Conservation (phyloP, 2,797 vertebrate species). For the Macrochelys suwanniensis region DNA sequence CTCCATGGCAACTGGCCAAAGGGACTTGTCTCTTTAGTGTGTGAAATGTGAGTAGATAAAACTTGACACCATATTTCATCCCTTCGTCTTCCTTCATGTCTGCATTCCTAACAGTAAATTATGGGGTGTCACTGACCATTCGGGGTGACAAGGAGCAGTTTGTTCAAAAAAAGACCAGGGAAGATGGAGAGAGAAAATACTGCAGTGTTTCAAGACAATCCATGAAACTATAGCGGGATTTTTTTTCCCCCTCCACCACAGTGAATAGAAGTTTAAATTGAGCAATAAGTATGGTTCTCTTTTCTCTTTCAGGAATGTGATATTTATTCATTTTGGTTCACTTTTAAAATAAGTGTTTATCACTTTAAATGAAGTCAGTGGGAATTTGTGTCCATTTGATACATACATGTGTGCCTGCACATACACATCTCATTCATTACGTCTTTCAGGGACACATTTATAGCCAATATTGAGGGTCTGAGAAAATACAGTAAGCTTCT, state of each 20-base stretch:
- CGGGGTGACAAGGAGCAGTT: constrained; percentile 62
- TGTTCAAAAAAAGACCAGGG: constrained; percentile 58
- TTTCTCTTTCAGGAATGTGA: constrained; percentile 41
- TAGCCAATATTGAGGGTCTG: neutral
- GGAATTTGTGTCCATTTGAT: neutral
- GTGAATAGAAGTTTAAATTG: constrained; percentile 62
- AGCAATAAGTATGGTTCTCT: constrained; percentile 60
- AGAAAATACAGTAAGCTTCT: neutral
- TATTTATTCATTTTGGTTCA: neutral
- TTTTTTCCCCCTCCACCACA: neutral
- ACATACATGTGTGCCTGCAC: accelerated
- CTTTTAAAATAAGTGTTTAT: neutral
- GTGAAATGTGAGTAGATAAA: constrained; percentile 75
- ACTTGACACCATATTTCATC: constrained; percentile 69
- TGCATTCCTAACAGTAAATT: constrained; percentile 80
- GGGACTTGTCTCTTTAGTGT: constrained; percentile 71
- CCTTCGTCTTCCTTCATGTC: constrained; percentile 62
- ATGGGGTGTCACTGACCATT: constrained; percentile 72
- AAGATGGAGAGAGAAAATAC: constrained; percentile 63
- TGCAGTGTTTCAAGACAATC: constrained; percentile 72
- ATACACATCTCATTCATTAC: accelerated
- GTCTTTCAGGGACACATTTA: constrained; percentile 46
- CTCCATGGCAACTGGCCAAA: constrained; percentile 76
- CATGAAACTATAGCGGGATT: constrained; percentile 46
- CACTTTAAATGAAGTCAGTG: neutral